These are phyloP conservation scores for Xiphorhynchus elegans DNA, from an alignment of 2,113 vertebrate species.

Conservation along the genomic window DNA sequence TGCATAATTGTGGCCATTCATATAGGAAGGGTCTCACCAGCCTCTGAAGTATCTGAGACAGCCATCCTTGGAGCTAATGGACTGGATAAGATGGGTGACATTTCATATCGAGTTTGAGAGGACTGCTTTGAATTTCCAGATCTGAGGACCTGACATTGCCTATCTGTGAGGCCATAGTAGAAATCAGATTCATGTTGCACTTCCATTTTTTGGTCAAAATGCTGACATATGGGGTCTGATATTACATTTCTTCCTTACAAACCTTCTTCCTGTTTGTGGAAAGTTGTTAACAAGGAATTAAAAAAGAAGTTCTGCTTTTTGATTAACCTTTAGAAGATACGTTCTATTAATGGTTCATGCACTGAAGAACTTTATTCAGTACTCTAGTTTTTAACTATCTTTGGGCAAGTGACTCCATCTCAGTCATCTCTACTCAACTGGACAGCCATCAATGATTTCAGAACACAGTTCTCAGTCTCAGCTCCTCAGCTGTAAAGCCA, in stretches of 20 bases:
- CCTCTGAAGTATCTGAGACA: background rate
- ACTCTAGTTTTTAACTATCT: background rate
- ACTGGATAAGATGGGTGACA: background rate
- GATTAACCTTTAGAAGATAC: background rate
- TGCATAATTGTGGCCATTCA: fast-evolving
- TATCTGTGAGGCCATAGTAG: background rate
- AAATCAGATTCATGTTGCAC: background rate
- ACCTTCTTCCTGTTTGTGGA: background rate
- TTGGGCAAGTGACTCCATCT: background rate
- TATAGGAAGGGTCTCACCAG: background rate
- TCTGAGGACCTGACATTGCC: background rate
- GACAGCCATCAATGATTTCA: background rate
- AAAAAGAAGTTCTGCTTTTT: background rate
- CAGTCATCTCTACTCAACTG: background rate
- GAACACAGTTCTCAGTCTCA: background rate
- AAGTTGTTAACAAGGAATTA: background rate
- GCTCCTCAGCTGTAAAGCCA: background rate
- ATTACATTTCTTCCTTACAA: background rate
- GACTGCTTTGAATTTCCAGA: background rate
- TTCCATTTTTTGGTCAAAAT: background rate
- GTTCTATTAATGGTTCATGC: background rate
- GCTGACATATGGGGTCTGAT: background rate
- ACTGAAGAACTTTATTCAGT: background rate
- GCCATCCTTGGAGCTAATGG: background rate
- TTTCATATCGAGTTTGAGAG: background rate